Conservation (phyloP, 2,113 vertebrate species). For the Onychostoma macrolepis region DNA sequence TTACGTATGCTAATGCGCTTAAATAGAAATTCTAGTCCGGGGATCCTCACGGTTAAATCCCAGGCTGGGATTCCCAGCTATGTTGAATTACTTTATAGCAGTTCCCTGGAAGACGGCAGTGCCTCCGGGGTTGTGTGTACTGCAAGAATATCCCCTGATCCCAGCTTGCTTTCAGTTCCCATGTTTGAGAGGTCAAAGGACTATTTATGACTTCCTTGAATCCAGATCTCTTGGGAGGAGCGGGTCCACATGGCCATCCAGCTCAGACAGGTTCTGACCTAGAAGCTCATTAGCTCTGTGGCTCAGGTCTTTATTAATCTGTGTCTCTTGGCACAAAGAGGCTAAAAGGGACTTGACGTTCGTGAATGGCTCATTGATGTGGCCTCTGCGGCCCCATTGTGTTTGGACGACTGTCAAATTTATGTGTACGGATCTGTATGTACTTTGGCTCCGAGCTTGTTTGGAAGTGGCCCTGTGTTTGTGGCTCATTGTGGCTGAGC, state of each 20-base stretch:
- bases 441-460: background rate
- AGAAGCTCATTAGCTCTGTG: constrained; percentile 4
- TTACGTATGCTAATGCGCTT: background rate
- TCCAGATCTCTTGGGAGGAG: constrained; percentile 23
- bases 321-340: background rate
- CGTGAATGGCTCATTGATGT: constrained; percentile 33
- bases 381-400: background rate
- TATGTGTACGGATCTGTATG: constrained; percentile 19
- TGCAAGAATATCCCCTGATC: constrained; percentile 35
- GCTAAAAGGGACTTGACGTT: background rate
- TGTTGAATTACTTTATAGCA: background rate
- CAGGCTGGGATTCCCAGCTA: background rate
- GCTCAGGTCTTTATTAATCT: background rate
- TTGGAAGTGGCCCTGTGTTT: background rate
- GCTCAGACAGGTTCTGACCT: constrained; percentile 38
- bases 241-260: constrained; percentile 10
- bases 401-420: background rate
- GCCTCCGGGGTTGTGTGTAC: constrained; percentile 26
- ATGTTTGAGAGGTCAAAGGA: constrained; percentile 39
- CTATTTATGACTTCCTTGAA: constrained; percentile 42
- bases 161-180: constrained; percentile 40
- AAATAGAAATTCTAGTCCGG: background rate
- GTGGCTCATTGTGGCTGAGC: background rate
- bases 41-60: background rate
- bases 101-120: constrained; percentile 11